A percentile compares a stretch with the other conserved stretches of the same genome.
Evolutionary conservation across 1,140 invertebrate genomes (phyloP).

Genomic region (Lepidurus arcticus): DNA sequence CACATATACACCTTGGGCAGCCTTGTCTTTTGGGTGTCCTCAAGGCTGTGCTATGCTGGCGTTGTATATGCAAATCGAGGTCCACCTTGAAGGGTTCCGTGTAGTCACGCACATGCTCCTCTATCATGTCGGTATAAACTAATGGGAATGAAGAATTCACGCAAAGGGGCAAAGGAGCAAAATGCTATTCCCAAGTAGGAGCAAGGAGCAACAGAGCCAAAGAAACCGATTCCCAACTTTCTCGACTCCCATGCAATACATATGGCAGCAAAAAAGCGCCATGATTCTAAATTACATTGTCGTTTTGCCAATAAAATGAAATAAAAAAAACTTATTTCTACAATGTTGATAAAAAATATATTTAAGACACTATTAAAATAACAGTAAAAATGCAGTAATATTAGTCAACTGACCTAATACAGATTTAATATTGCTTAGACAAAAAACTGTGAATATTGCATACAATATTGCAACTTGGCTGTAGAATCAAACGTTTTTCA

Average conservation of each 20-base stretch:
- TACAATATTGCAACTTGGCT: too few species aligned
- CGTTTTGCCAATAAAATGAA: too few species aligned
- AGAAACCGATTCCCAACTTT: neutral
- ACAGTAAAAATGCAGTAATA: neutral
- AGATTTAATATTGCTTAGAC: too few species aligned
- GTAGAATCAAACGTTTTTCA: too few species aligned
- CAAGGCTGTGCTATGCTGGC: neutral
- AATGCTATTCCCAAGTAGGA: neutral
- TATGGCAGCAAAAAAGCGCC: neutral
- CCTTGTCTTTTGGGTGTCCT: neutral
- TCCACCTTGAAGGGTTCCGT: neutral
- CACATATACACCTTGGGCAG: neutral
- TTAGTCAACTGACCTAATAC: neutral
- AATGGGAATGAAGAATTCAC: neutral
- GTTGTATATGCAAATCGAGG: neutral
- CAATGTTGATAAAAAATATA: too few species aligned
- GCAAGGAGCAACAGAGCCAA: neutral
- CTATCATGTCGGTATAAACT: neutral
- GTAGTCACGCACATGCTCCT: neutral
- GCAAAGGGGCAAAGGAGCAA: neutral
- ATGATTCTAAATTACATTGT: too few species aligned
- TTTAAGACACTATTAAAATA: neutral
- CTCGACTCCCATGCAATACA: neutral
- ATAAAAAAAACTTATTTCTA: too few species aligned
- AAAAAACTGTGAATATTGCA: too few species aligned